Conservation (phyloP, 1,140 invertebrate species). For the Diploscapter pachys region DNA sequence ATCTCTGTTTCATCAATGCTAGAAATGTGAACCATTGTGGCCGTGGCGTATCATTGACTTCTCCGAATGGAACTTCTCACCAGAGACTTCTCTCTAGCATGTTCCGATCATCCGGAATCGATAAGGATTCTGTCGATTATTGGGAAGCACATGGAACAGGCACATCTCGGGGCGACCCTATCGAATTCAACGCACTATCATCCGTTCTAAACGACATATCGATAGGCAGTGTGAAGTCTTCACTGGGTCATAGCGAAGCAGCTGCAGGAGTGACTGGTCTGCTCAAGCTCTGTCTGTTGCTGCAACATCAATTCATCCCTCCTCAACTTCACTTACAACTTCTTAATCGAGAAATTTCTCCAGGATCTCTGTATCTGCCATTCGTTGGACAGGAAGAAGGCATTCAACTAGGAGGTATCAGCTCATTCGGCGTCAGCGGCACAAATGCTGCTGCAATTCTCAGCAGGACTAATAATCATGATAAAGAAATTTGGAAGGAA, state of each 20-base stretch:
- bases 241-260: conserved; percentile 49
- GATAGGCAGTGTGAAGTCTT: conserved; percentile 43
- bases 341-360: conserved; percentile 35
- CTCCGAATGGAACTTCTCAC: conserved; percentile 46
- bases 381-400: conserved; percentile 28
- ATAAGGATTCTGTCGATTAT: conserved; percentile 1
- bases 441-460: conserved; percentile 46
- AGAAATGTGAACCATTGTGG: conserved; percentile 51
- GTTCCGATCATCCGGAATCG: conserved; percentile 9
- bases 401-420: conserved; percentile 24
- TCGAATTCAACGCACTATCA: conserved; percentile 45
- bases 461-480: not conserved
- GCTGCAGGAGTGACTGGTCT: conserved; percentile 48
- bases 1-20: conserved; percentile 38
- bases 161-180: conserved; percentile 50
- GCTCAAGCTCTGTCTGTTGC: conserved; percentile 39
- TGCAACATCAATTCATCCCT: conserved; percentile 31
- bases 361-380: conserved; percentile 23
- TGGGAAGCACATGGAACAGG: conserved; percentile 55
- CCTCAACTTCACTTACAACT: conserved; percentile 27
- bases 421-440: conserved; percentile 47
- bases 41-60: conserved; percentile 43
- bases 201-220: conserved; percentile 30
- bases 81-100: conserved; percentile 26
- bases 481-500: not conserved